A percentile compares a stretch with the other conserved stretches of the same genome.
These are phyloP conservation scores for Druon quercuslanigerum DNA, from an alignment of 1,140 invertebrate species.

Conservation along the genomic window DNA sequence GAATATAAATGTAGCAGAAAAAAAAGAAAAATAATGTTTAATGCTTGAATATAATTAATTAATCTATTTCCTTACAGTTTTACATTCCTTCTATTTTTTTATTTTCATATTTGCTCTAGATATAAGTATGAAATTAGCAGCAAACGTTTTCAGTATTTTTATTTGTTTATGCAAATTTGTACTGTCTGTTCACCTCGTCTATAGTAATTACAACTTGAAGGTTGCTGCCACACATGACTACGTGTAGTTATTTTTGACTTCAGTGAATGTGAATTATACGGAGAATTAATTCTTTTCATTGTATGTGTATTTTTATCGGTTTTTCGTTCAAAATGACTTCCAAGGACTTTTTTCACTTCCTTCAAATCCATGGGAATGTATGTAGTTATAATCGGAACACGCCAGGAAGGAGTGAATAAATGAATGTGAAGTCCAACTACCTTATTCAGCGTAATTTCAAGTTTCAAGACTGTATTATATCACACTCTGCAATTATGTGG, in stretches of 20 bases:
- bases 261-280: not conserved
- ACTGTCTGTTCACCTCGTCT: too few relatives aligned
- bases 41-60: too few relatives aligned
- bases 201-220: too few relatives aligned
- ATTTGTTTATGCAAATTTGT: too few relatives aligned
- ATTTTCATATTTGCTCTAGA: too few relatives aligned
- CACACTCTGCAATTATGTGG: constrained; percentile 12
- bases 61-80: too few relatives aligned
- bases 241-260: constrained; percentile 2
- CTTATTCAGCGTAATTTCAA: constrained; percentile 24
- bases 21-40: too few relatives aligned
- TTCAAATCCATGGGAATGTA: constrained; percentile 6
- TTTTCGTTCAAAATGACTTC: not conserved
- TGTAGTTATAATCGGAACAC: constrained; percentile 17
- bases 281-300: constrained; percentile 21
- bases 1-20: too few relatives aligned
- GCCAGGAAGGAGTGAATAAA: constrained; percentile 14
- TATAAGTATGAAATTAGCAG: too few relatives aligned
- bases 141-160: too few relatives aligned
- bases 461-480: constrained; percentile 2
- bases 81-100: too few relatives aligned
- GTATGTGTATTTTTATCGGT: not conserved
- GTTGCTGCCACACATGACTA: too few relatives aligned
- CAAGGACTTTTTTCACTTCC: constrained; percentile 30
- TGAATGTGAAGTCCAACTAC: constrained; percentile 1